These are phyloP conservation scores for Etheostoma spectabile DNA, from an alignment of 2,113 vertebrate species.

Conservation along the genomic window DNA sequence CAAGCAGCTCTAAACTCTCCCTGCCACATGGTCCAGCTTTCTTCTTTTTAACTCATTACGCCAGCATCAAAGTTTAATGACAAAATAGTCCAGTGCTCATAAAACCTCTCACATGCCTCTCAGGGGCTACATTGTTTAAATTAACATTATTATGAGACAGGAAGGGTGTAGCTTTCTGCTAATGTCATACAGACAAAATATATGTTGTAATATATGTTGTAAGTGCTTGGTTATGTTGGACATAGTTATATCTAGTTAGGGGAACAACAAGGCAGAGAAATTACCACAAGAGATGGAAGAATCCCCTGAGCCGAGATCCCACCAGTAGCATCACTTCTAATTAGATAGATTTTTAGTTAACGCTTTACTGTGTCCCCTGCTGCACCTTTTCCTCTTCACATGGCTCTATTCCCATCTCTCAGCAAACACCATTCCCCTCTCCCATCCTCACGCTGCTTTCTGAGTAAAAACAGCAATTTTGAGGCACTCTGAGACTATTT, in stretches of 20 bases:
- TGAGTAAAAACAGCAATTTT: conserved; percentile 41
- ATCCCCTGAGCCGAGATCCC: conserved; percentile 67
- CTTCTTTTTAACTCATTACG: conserved; percentile 74
- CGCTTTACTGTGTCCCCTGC: conserved; percentile 57
- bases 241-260: conserved; percentile 40
- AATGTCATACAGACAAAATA: conserved; percentile 25
- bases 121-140: conserved; percentile 63
- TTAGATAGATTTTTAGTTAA: conserved; percentile 77
- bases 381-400: conserved; percentile 46
- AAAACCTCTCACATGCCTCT: conserved; percentile 54
- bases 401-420: conserved; percentile 31
- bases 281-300: conserved; percentile 55
- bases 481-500: conserved; percentile 32
- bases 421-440: conserved; percentile 17
- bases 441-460: conserved; percentile 15
- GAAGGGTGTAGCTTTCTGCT: conserved; percentile 21
- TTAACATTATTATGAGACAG: conserved; percentile 52
- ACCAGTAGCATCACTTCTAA: conserved; percentile 69
- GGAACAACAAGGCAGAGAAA: conserved; percentile 61
- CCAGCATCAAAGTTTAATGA: conserved; percentile 79
- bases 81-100: conserved; percentile 65
- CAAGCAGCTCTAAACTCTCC: conserved; percentile 47
- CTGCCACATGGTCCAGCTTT: conserved; percentile 28
- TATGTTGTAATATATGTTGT: conserved; percentile 2
- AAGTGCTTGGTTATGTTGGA: conserved; percentile 36